Base-by-base conservation (phyloP, 1,140 invertebrate genomes). In the Drosophila bipectinata region DNA sequence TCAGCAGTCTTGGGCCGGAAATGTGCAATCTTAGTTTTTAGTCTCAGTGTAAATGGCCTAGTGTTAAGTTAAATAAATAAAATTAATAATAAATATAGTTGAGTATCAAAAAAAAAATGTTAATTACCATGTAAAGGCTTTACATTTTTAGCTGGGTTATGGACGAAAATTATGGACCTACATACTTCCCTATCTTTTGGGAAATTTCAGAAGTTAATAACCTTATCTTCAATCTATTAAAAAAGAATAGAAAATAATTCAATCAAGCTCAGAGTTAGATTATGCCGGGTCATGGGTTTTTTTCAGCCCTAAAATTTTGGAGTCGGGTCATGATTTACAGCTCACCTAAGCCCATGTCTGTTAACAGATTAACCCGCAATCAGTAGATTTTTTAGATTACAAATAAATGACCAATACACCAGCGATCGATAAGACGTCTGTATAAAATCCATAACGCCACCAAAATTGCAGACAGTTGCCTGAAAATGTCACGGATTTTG, bases 1-100 rank as follows among this genome's bases (percentile, higher is more conserved):
- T 85, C 84, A 90, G 83, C 82, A 91, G 87, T 91, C 90, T 83
- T 89, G 77, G 90, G 90, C 90, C 90, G 90, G 90, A 91, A 91
- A 84, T 85, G 90, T 91, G 90, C 90, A 91, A 91, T 91, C 72
- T 67, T 78, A 75, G 77, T 34, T 59, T 8, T 52, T 78, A 83
- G 62, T 82, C 14, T 73, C 77, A 85, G 68, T 57, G 56, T 77
- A 73, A 56, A 56, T 54, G 55, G 21, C 9, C 44, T 34, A 45
- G 6, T 48, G 2, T 15, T 67, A 67, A 47, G 34, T 34, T 30
- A 24, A 61, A 56, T 34, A 34, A 54, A 44, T 7, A 18, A 58
- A 44, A 30, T 15, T 4, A 41, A 15, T 14, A 41, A 5, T 9
- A 21, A 21, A 44, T 44, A 18, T 44, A 44, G 14, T 18, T 21